Evolutionary conservation across 2,888 invertebrate species (phyloP).

Genomic region (Podabrus alpinus): DNA sequence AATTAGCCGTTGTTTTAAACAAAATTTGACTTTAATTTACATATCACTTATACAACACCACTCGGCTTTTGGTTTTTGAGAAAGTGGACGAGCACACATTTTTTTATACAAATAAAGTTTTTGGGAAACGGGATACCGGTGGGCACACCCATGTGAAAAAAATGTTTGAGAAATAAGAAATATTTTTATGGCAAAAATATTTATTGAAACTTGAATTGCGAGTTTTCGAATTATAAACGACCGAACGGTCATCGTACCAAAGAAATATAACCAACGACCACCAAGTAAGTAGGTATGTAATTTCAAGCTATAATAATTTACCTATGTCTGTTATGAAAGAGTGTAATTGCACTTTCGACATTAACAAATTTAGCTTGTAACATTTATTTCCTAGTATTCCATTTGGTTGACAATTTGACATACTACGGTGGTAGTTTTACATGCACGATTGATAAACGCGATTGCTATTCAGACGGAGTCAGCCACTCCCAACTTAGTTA

Average conservation of each 20-base stretch:
- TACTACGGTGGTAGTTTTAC: slow-evolving; percentile 18
- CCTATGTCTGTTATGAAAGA: neutral
- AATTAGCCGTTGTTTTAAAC: neutral
- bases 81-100: too few species aligned
- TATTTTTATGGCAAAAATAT: neutral
- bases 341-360: neutral
- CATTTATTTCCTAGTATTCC: slow-evolving; percentile 9
- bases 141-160: neutral
- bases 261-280: slow-evolving; percentile 9
- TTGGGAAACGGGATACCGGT: neutral
- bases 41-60: neutral
- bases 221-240: slow-evolving; percentile 33
- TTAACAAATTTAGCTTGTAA: neutral
- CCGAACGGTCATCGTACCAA: slow-evolving; percentile 36
- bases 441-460: slow-evolving; percentile 30
- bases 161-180: neutral
- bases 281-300: neutral
- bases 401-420: slow-evolving; percentile 12
- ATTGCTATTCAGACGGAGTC: slow-evolving; percentile 39
- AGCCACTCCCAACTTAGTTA: slow-evolving; percentile 39
- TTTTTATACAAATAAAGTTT: neutral
- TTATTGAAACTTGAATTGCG: slow-evolving; percentile 35
- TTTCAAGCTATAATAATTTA: neutral
- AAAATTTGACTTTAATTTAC: neutral
- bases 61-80: neutral